A percentile compares a stretch with the other conserved stretches of the same genome.
Conservation (phyloP, 1,140 invertebrate genomes). For the Harpegnathos saltator region DNA sequence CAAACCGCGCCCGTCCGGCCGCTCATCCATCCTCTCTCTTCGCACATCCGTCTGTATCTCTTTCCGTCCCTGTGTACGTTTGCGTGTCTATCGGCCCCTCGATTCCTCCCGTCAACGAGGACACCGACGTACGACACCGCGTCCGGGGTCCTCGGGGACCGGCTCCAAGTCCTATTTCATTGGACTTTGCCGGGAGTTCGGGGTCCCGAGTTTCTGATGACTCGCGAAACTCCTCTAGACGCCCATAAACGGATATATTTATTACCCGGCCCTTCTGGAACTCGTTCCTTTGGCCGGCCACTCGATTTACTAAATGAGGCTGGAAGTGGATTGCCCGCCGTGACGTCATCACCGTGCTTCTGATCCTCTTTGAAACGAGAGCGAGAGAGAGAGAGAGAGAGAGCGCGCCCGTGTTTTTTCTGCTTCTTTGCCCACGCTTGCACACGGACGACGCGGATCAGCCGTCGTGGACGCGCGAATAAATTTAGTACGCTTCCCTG, state of each 20-base stretch:
- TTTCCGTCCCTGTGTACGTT: neutral
- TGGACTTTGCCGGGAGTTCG: conserved; percentile 56
- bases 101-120: neutral
- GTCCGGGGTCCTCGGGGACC: conserved; percentile 45
- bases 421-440: neutral
- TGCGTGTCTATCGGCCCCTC: neutral
- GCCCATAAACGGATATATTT: conserved; percentile 73
- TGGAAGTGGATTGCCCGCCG: conserved; percentile 68
- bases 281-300: conserved; percentile 54
- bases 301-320: conserved; percentile 72
- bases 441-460: neutral
- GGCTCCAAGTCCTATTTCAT: conserved; percentile 63
- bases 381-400: conserved; percentile 33
- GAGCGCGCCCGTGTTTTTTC: neutral
- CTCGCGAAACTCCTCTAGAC: conserved; percentile 71
- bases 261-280: conserved; percentile 64
- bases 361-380: conserved; percentile 55
- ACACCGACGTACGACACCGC: neutral
- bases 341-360: conserved; percentile 63
- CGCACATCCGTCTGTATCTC: neutral
- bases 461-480: neutral
- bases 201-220: conserved; percentile 67
- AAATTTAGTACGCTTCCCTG: conserved; percentile 2
- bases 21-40: neutral
- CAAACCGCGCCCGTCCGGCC: neutral